A percentile compares a stretch with the other conserved stretches of the same genome.
phyloP scores from a whole-genome alignment of 2,888 invertebrate species.

The Caenorhabditis sp. region DNA sequence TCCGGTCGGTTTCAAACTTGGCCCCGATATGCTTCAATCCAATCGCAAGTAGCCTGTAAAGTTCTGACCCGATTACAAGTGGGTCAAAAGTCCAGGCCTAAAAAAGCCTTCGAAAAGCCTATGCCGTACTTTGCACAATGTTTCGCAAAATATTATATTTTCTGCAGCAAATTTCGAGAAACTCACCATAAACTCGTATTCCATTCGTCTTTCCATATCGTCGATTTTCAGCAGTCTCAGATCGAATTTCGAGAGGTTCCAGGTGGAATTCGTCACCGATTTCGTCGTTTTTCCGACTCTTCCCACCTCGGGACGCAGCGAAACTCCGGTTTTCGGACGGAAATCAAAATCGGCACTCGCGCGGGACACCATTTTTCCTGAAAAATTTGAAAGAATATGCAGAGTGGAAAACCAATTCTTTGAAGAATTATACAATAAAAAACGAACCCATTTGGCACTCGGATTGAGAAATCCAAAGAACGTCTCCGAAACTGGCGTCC shows the following conservation, averaged over 20 bases:
- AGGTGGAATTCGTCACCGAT: not conserved
- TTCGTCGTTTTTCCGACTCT: conserved; percentile 8
- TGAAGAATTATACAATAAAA: not conserved
- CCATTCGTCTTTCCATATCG: not conserved
- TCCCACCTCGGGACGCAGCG: conserved; percentile 9
- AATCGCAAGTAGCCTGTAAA: no score
- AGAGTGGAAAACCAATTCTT: not conserved
- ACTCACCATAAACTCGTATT: conserved; percentile 6
- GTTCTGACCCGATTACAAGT: no score
- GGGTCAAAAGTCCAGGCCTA: no score
- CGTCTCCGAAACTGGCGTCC: conserved; percentile 5
- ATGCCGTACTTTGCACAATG: not conserved
- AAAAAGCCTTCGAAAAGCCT: not conserved
- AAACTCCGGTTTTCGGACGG: not conserved
- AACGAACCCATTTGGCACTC: no score
- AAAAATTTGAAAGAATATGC: conserved; percentile 2
- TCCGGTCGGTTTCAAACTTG: no score
- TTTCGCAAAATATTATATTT: no score
- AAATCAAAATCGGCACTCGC: no score
- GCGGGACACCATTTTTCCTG: conserved; percentile 14
- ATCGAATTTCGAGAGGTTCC: conserved; percentile 10
- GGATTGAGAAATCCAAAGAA: no score
- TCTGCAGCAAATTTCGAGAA: not conserved
- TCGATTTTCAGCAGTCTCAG: not conserved
- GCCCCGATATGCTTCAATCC: no score